Base-by-base conservation (phyloP, 37 sponge, comb jelly and placozoan genomes). In the Chondrilla cf. caribensis region DNA sequence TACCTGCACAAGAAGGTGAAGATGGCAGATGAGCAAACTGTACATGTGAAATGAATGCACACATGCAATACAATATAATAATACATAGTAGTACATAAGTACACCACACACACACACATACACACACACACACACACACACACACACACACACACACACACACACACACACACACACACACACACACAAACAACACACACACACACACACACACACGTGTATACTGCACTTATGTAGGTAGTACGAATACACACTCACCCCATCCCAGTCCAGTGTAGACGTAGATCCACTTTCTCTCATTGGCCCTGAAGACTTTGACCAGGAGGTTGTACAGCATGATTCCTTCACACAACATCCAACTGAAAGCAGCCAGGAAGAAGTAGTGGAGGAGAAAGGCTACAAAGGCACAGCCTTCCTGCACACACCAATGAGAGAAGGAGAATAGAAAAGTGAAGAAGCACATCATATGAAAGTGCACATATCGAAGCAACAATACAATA, bases 311-410 rank as follows among this genome's bases (percentile, higher is more conserved):
- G 3, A 80, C 81, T 24, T 55, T 80, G 17, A 80, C 81, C 58
- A 80, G 64, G 1, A 66, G 29, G n/a, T 55, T 60, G 62, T 80
- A 80, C n/a, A 80, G 32, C 22, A 80, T 28, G 32, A 80, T 28
- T 21, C 81, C 81, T 59, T 80, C 59, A 31, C 81, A 80, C 38
- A 80, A 33, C 81, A 80, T 80, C 81, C 81, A 80, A 59, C 62
- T 55, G 81, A 80, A 80, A 28, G 55, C 81, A 80, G 62, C 59
- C 62, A 80, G 59, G 55, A 80, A 80, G 57, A 80, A 59, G 60
- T 80, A 80, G 81, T 80, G 81, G 9, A 80, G 47, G 5, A 80
- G 47, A 59, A 80, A 22, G 3, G 81, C 62, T 19, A 80, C 55
- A 60, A 55, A 22, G 3, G 47, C 55, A 55, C 81, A 80, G 55